phyloP scores from a whole-genome alignment of 2,888 invertebrate genomes.

The Nesidiocoris tenuis region DNA sequence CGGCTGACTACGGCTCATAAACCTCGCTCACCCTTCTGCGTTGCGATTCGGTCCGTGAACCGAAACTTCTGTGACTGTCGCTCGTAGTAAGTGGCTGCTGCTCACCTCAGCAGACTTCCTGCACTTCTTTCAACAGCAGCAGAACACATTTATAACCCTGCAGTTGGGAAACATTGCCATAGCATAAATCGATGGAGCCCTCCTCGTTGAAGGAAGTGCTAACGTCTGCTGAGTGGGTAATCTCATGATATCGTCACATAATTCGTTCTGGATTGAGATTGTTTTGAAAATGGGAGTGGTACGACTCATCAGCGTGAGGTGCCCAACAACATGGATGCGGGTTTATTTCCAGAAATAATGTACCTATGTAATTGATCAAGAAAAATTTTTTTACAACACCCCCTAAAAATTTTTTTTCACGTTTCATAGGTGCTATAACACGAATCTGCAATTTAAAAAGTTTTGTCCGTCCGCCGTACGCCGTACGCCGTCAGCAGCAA shows the following conservation, averaged over 20 bases:
- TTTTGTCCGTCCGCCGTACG: no score
- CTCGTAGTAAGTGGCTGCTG: not conserved
- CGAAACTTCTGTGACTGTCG: not conserved
- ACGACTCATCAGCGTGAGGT: no score
- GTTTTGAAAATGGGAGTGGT: no score
- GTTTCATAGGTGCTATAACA: no score
- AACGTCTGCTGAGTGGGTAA: not conserved
- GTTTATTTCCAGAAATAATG: no score
- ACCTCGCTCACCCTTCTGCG: not conserved
- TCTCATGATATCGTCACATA: not conserved
- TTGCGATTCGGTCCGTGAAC: not conserved
- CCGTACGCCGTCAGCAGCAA: no score
- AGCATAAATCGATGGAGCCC: not conserved
- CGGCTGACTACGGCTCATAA: not conserved
- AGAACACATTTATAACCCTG: not conserved
- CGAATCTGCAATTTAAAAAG: no score
- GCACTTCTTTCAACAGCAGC: not conserved
- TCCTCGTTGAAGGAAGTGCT: not conserved
- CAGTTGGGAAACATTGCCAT: not conserved
- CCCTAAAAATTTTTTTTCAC: no score
- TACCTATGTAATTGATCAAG: no score
- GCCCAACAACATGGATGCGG: no score
- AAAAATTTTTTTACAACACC: no score
- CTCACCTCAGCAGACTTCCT: not conserved
- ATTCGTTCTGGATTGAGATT: no score